These are phyloP conservation scores for Dryobates pubescens DNA, from an alignment of 2,797 vertebrate species.

Conservation along the genomic window DNA sequence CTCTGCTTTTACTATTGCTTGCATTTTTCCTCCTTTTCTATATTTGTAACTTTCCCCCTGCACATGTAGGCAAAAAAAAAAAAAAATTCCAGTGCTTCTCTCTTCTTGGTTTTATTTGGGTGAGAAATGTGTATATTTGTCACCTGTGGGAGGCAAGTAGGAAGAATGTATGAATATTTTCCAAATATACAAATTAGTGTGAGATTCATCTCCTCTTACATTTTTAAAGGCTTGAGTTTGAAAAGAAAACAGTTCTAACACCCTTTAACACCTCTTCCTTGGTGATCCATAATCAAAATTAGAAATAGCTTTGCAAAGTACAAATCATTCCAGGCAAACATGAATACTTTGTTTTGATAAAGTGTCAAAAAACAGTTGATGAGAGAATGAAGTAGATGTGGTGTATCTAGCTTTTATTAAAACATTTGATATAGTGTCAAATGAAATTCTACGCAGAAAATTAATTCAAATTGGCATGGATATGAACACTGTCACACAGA, in stretches of 20 bases:
- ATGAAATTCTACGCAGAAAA: conserved; percentile 69
- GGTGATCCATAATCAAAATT: conserved; percentile 47
- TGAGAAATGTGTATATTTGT: neutral
- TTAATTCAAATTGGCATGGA: conserved; percentile 71
- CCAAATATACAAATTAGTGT: neutral
- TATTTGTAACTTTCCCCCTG: too few species aligned
- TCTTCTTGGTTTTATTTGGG: too few species aligned
- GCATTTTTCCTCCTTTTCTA: too few species aligned
- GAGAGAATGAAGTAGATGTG: conserved; percentile 45
- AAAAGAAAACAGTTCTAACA: neutral
- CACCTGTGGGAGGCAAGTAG: neutral
- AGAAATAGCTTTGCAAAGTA: conserved; percentile 51
- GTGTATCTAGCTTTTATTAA: conserved; percentile 58
- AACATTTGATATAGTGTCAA: conserved; percentile 58
- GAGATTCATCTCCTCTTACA: neutral
- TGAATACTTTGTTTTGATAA: conserved; percentile 58
- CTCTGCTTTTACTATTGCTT: too few species aligned
- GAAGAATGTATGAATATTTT: neutral
- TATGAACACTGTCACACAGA: conserved; percentile 70
- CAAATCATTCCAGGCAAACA: conserved; percentile 58
- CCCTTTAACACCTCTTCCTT: neutral
- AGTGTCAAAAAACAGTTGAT: conserved; percentile 60
- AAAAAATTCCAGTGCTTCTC: too few species aligned
- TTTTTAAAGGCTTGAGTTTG: neutral
- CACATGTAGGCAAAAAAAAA: too few species aligned